Conservation (phyloP, 2,888 invertebrate species). For the Rotaria sp. region DNA sequence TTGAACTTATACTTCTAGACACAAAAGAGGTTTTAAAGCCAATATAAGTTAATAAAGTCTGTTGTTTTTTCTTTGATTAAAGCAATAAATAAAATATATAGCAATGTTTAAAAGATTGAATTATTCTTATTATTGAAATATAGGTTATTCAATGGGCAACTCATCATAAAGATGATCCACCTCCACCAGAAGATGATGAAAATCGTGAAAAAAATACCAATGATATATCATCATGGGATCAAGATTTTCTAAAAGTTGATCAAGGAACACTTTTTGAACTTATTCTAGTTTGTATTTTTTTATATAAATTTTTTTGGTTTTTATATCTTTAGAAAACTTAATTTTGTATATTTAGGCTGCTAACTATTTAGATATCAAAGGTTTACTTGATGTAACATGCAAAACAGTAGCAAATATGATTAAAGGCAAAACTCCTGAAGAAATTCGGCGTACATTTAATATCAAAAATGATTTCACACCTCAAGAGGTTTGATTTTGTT, state of each 20-base stretch:
- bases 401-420: slow-evolving; percentile 98
- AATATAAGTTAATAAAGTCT: too few relatives aligned
- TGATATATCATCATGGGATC: slow-evolving; percentile 97
- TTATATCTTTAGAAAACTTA: slow-evolving; percentile 43
- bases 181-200: slow-evolving; percentile 83
- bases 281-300: slow-evolving; percentile 62
- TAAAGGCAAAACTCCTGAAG: slow-evolving; percentile 92
- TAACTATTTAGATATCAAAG: slow-evolving; percentile 81
- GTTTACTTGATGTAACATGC: slow-evolving; percentile 89
- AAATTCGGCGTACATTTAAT: slow-evolving; percentile 89
- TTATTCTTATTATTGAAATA: background rate
- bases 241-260: slow-evolving; percentile 94
- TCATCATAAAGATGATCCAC: slow-evolving; percentile 67
- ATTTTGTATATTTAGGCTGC: slow-evolving; percentile 62
- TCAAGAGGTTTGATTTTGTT: slow-evolving; percentile 88
- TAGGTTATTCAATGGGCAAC: slow-evolving; percentile 56
- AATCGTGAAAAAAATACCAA: slow-evolving; percentile 97
- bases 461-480: slow-evolving; percentile 88
- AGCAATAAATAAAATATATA: background rate
- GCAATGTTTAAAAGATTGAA: background rate
- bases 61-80: too few relatives aligned
- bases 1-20: too few relatives aligned
- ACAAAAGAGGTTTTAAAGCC: too few relatives aligned
- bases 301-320: slow-evolving; percentile 46
- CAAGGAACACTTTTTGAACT: slow-evolving; percentile 91